Percentiles rank a stretch among this genome's conserved stretches.
Evolutionary conservation across 2,113 vertebrate genomes (phyloP).

Genomic region (Dolichotis patagonum): DNA sequence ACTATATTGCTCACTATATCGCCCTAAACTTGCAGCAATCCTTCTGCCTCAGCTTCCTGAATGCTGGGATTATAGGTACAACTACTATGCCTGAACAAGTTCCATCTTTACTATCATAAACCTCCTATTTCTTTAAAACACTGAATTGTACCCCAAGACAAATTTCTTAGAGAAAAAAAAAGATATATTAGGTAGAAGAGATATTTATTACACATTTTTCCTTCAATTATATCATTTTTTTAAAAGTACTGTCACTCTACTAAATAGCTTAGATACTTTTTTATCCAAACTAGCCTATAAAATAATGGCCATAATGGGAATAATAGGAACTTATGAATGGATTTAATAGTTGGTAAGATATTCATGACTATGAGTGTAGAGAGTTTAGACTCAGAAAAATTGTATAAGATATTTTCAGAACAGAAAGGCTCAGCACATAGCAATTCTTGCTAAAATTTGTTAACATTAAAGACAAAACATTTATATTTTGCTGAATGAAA

Average conservation of each 20-base stretch:
- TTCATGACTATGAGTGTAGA: not conserved
- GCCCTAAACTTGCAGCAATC: no score
- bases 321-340: not conserved
- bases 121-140: slow-evolving; percentile 34
- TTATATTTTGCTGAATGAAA: not conserved
- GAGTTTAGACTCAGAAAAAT: not conserved
- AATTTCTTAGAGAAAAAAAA: slow-evolving; percentile 58
- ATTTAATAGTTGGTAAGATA: not conserved
- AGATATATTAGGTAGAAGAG: slow-evolving; percentile 42
- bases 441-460: not conserved
- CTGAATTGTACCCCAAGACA: slow-evolving; percentile 61
- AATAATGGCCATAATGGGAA: not conserved
- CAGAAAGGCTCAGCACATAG: not conserved
- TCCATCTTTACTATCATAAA: not conserved
- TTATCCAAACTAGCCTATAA: slow-evolving; percentile 22
- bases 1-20: no score
- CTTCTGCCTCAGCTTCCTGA: no score
- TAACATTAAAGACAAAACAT: not conserved
- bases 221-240: slow-evolving; percentile 51
- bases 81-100: not conserved
- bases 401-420: not conserved
- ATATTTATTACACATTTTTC: slow-evolving; percentile 65
- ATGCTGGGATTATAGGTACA: no score
- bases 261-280: slow-evolving; percentile 75
- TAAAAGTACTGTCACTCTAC: slow-evolving; percentile 58